Evolutionary conservation across 2,113 vertebrate genomes (phyloP).

Genomic region (Stigmatopora argus): DNA sequence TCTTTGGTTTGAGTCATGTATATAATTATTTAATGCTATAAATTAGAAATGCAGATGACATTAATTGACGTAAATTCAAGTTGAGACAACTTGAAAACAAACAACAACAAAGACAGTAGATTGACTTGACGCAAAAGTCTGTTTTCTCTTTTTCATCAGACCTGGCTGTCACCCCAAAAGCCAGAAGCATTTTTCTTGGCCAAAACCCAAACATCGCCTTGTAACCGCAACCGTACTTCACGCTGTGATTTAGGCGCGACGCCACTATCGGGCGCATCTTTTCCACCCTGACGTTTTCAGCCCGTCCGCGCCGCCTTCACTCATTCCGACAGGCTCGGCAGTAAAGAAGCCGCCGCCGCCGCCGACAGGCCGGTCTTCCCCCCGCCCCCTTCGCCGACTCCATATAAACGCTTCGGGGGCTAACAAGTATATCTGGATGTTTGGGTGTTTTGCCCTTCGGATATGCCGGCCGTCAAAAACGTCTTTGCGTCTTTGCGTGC

Average conservation of each 20-base stretch:
- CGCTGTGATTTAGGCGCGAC: background rate
- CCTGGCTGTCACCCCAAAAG: no score
- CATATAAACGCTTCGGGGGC: background rate
- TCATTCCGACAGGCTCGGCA: background rate
- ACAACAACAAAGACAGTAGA: no score
- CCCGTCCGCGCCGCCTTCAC: background rate
- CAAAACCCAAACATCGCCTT: background rate
- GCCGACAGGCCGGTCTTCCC: no score
- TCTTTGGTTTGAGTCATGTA: no score
- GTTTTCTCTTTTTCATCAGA: no score
- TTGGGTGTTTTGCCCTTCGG: constrained; percentile 2
- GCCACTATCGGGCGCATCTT: background rate
- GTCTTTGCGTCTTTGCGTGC: background rate
- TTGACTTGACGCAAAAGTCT: no score
- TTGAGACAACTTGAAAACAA: no score
- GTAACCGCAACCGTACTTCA: background rate
- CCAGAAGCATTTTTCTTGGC: no score
- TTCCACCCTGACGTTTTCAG: background rate
- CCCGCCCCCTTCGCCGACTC: background rate
- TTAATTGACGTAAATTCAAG: no score
- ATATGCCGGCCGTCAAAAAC: background rate
- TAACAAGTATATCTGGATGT: background rate
- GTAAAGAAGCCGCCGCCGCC: background rate
- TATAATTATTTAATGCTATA: no score
- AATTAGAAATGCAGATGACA: no score